phyloP scores from a whole-genome alignment of 1,140 invertebrate species.

The Caenorhabditis inopinata region DNA sequence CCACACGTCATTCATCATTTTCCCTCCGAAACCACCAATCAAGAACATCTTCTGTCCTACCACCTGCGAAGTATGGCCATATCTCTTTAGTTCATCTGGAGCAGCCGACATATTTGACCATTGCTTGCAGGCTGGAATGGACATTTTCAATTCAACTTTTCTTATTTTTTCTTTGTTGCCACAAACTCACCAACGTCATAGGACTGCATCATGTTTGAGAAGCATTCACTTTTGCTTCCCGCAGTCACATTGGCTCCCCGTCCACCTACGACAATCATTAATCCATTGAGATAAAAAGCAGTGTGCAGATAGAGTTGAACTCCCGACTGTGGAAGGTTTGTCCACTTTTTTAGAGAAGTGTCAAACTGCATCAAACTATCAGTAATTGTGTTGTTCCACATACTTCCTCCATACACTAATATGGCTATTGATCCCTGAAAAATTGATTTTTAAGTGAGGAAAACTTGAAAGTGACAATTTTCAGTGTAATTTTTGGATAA shows the following conservation, averaged over 20 bases:
- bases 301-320: slow-evolving; percentile 56
- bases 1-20: slow-evolving; percentile 60
- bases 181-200: slow-evolving; percentile 57
- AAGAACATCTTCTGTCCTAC: slow-evolving; percentile 50
- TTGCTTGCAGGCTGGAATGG: slow-evolving; percentile 60
- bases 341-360: background rate
- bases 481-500: too few species aligned
- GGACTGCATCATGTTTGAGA: slow-evolving; percentile 51
- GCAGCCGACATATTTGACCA: slow-evolving; percentile 52
- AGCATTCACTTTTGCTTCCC: slow-evolving; percentile 56
- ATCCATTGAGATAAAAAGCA: slow-evolving; percentile 62
- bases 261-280: slow-evolving; percentile 62
- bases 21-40: slow-evolving; percentile 62
- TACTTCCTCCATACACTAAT: slow-evolving; percentile 38
- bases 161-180: background rate
- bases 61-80: slow-evolving; percentile 58
- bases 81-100: slow-evolving; percentile 44
- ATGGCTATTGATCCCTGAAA: background rate
- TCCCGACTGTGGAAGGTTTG: slow-evolving; percentile 45
- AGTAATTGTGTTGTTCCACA: slow-evolving; percentile 41
- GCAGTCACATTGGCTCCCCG: slow-evolving; percentile 61
- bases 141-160: background rate
- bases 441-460: background rate
- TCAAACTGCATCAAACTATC: slow-evolving; percentile 39
- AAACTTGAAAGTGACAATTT: too few species aligned